phyloP scores from a whole-genome alignment of 2,797 vertebrate genomes.

The Allobates femoralis region DNA sequence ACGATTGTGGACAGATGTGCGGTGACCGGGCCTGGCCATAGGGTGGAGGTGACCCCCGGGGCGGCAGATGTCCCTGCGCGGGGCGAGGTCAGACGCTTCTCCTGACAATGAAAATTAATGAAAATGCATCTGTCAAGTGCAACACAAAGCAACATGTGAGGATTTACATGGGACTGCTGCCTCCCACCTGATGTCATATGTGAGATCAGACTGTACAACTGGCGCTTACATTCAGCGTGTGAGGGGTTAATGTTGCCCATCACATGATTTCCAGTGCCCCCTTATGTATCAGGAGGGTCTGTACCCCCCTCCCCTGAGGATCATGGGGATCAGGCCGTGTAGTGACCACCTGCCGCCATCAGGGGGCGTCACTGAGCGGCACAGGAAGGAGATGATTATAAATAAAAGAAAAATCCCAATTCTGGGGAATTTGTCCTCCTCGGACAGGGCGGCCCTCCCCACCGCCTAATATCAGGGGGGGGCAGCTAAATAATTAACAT shows the following conservation, averaged over 20 bases:
- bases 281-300: not conserved
- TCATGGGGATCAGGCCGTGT: not conserved
- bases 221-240: not conserved
- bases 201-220: not conserved
- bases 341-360: not conserved
- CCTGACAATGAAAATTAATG: slow-evolving; percentile 4
- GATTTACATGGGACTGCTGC: slow-evolving; percentile 14
- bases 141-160: slow-evolving; percentile 4
- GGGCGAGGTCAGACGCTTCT: not conserved
- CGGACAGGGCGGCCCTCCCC: not conserved
- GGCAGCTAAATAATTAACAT: slow-evolving; percentile 1
- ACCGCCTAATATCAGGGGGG: not conserved
- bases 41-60: not conserved
- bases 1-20: slow-evolving; percentile 50
- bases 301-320: too few relatives aligned
- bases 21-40: slow-evolving; percentile 20
- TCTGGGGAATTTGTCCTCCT: not conserved
- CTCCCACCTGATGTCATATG: not conserved
- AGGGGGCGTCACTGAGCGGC: too few relatives aligned
- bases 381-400: too few relatives aligned
- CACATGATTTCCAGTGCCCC: not conserved
- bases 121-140: not conserved
- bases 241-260: not conserved
- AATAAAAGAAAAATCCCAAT: too few relatives aligned
- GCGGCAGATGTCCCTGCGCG: slow-evolving; percentile 45